phyloP scores from a whole-genome alignment of 2,888 invertebrate species.

The Heliconius charithonia region DNA sequence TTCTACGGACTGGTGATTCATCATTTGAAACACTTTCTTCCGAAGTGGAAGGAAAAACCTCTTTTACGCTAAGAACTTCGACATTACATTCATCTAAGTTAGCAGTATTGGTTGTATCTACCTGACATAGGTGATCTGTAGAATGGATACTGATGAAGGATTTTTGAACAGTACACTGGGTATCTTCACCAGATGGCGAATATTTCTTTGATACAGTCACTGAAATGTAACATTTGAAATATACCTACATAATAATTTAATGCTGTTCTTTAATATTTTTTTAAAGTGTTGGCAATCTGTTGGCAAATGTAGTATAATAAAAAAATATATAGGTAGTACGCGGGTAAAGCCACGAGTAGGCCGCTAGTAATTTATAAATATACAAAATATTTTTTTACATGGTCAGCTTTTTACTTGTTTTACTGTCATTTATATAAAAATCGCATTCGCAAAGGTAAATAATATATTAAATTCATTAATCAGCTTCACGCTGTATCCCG shows the following conservation, averaged over 20 bases:
- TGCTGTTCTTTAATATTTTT: too few species aligned
- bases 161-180: slow-evolving; percentile 67
- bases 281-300: too few species aligned
- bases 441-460: neutral
- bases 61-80: slow-evolving; percentile 75
- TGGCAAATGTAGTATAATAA: too few species aligned
- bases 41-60: slow-evolving; percentile 79
- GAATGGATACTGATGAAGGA: slow-evolving; percentile 81
- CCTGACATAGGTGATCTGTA: slow-evolving; percentile 76
- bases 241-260: neutral
- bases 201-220: slow-evolving; percentile 77
- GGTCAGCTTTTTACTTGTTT: neutral
- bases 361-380: too few species aligned
- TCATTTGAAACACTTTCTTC: slow-evolving; percentile 78
- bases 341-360: too few species aligned
- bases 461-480: too few species aligned
- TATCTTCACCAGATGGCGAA: slow-evolving; percentile 57
- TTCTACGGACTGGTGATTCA: slow-evolving; percentile 62
- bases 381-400: too few species aligned
- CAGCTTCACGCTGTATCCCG: too few species aligned
- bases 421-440: neutral
- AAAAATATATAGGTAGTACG: too few species aligned
- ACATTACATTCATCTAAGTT: slow-evolving; percentile 75
- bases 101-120: slow-evolving; percentile 60
- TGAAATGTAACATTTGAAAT: slow-evolving; percentile 53